These are phyloP conservation scores for Dolichomitus sp. DNA, from an alignment of 2,888 invertebrate species.

Conservation along the genomic window DNA sequence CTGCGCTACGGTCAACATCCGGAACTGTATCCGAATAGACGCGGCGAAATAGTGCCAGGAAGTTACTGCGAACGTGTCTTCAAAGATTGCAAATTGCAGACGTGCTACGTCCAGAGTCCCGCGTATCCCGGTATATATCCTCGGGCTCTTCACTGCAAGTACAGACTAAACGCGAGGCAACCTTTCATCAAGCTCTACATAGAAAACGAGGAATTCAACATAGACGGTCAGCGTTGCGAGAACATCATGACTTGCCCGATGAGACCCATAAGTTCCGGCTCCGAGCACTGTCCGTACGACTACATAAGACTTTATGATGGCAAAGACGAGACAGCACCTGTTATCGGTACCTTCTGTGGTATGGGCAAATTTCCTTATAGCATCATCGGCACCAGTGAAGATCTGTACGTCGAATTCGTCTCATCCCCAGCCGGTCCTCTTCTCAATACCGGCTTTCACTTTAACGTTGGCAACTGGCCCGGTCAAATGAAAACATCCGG, in stretches of 20 bases:
- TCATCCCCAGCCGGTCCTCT: conserved; percentile 96
- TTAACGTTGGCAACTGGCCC: conserved; percentile 98
- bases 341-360: conserved; percentile 95
- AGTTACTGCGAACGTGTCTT: conserved; percentile 96
- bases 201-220: conserved; percentile 97
- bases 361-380: conserved; percentile 98
- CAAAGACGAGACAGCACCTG: conserved; percentile 94
- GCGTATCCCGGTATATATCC: conserved; percentile 98
- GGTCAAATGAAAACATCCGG: conserved; percentile 97
- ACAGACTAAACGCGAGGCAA: conserved; percentile 94
- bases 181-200: conserved; percentile 97
- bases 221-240: conserved; percentile 97
- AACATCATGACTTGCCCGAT: conserved; percentile 98
- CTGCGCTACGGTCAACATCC: conserved; percentile 97
- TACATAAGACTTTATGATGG: conserved; percentile 97
- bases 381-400: conserved; percentile 96
- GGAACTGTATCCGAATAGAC: conserved; percentile 95
- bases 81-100: conserved; percentile 95
- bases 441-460: conserved; percentile 97
- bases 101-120: conserved; percentile 97
- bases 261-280: conserved; percentile 95
- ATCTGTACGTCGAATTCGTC: conserved; percentile 95
- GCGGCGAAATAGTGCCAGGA: conserved; percentile 96
- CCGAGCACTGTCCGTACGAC: conserved; percentile 96
- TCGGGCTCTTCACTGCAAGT: conserved; percentile 96